phyloP scores from a whole-genome alignment of 2,888 invertebrate genomes.

The Pimpla rufipes region DNA sequence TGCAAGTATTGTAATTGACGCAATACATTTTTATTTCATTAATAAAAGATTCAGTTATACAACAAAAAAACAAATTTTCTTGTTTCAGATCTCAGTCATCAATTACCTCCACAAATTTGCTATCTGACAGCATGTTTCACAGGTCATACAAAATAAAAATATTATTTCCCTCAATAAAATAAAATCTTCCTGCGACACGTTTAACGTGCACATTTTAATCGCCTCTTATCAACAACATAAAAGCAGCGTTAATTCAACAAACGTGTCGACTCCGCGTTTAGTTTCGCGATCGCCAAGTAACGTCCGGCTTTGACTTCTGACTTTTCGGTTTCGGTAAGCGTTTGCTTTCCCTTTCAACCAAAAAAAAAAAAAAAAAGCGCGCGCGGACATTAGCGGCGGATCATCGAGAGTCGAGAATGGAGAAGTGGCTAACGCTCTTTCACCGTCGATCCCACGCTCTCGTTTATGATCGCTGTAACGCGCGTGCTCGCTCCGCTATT shows the following conservation, averaged over 20 bases:
- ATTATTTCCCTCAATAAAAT: background rate
- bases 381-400: slow-evolving; percentile 49
- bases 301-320: background rate
- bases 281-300: background rate
- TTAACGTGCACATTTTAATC: background rate
- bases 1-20: too few relatives aligned
- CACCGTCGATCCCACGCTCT: slow-evolving; percentile 69
- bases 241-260: background rate
- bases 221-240: background rate
- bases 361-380: background rate
- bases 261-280: background rate
- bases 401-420: slow-evolving; percentile 56
- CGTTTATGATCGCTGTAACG: slow-evolving; percentile 70
- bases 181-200: background rate
- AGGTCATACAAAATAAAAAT: background rate
- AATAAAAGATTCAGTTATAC: too few relatives aligned
- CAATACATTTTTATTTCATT: too few relatives aligned
- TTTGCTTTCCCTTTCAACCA: slow-evolving; percentile 18
- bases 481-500: slow-evolving; percentile 70
- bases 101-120: too few relatives aligned
- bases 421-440: slow-evolving; percentile 64
- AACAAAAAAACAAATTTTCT: too few relatives aligned
- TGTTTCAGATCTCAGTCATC: too few relatives aligned
- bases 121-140: background rate
- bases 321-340: background rate